Percentiles rank a stretch among this genome's conserved stretches.
These are phyloP conservation scores for Scaptomyza pallida DNA, from an alignment of 1,140 invertebrate species.

Conservation along the genomic window DNA sequence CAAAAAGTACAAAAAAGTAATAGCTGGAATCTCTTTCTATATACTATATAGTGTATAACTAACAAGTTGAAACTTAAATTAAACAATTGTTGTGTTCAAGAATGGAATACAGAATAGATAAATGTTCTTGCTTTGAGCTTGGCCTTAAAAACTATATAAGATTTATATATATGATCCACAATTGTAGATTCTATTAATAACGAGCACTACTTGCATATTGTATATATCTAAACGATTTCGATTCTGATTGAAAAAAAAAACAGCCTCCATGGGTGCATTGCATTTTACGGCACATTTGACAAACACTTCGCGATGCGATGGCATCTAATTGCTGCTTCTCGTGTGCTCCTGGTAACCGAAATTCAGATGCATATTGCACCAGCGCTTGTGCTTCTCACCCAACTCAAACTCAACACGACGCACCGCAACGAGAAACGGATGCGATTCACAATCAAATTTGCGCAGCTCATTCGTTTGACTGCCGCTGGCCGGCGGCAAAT, in stretches of 20 bases:
- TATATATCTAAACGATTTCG: slow-evolving; percentile 1
- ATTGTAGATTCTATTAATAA: slow-evolving; percentile 12
- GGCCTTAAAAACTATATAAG: slow-evolving; percentile 13
- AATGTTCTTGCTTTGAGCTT: slow-evolving; percentile 37
- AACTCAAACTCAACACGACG: slow-evolving; percentile 57
- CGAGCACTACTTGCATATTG: slow-evolving; percentile 14
- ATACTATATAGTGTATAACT: not conserved
- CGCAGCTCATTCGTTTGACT: slow-evolving; percentile 45
- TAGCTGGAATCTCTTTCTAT: not conserved
- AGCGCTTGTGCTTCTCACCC: slow-evolving; percentile 68
- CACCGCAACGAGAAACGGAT: slow-evolving; percentile 72
- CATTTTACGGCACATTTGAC: slow-evolving; percentile 22
- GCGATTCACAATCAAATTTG: slow-evolving; percentile 61
- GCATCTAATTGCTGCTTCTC: not conserved
- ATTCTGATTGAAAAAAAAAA: slow-evolving; percentile 39
- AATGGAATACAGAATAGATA: slow-evolving; percentile 18
- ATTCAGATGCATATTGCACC: slow-evolving; percentile 76
- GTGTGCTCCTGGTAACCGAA: slow-evolving; percentile 53
- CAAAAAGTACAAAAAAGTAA: not conserved
- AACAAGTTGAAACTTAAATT: slow-evolving; percentile 13
- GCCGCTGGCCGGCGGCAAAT: slow-evolving; percentile 29
- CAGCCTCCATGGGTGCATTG: slow-evolving; percentile 43
- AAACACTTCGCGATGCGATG: slow-evolving; percentile 6
- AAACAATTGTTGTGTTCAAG: not conserved
- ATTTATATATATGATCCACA: slow-evolving; percentile 4